These are phyloP conservation scores for Odontothrips loti DNA, from an alignment of 2,888 invertebrate genomes.

Conservation along the genomic window DNA sequence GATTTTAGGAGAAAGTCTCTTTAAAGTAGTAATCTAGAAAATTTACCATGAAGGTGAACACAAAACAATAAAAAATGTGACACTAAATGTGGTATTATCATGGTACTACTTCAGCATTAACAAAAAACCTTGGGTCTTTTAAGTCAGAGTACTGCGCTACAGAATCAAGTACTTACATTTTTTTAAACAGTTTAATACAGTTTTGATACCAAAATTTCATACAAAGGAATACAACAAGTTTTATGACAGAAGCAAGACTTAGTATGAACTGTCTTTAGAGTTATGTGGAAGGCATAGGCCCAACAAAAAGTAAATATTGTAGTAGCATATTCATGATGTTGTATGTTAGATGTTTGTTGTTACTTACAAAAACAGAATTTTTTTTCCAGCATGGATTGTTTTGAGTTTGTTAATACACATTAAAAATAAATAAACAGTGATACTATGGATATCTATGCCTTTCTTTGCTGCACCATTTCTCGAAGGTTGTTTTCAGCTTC, in stretches of 20 bases:
- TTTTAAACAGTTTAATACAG: background rate
- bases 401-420: background rate
- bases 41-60: too few relatives aligned
- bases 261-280: background rate
- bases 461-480: slow-evolving; percentile 5
- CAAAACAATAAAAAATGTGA: background rate
- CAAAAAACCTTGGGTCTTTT: background rate
- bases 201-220: background rate
- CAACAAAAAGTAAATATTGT: background rate
- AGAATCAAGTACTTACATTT: background rate
- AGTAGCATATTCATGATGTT: background rate
- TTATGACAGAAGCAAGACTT: background rate
- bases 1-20: too few relatives aligned
- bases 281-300: background rate
- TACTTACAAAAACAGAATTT: background rate
- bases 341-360: too few relatives aligned
- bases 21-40: too few relatives aligned
- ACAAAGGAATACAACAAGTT: background rate
- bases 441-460: background rate
- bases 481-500: background rate
- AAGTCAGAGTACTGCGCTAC: background rate
- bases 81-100: background rate
- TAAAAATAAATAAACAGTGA: background rate
- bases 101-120: background rate
- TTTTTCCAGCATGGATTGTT: background rate